Percentiles rank a stretch among this genome's conserved stretches.
These are phyloP conservation scores for Leptopilina boulardi DNA, from an alignment of 1,140 invertebrate species.

Conservation along the genomic window DNA sequence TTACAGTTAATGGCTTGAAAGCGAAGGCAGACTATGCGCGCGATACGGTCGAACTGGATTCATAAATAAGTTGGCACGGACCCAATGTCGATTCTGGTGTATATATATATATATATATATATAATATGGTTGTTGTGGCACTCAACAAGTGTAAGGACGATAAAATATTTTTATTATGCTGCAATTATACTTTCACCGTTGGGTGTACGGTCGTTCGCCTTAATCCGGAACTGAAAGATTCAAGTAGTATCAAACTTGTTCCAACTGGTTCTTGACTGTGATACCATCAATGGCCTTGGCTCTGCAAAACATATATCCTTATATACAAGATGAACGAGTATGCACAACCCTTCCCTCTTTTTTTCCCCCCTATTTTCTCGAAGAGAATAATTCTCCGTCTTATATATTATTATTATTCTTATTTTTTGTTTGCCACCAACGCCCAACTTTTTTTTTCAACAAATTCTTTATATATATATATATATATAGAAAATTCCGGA, in stretches of 20 bases:
- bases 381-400: not conserved
- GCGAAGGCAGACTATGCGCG: conserved; percentile 58
- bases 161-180: conserved; percentile 71
- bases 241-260: conserved; percentile 23
- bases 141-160: conserved; percentile 57
- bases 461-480: not conserved
- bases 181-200: conserved; percentile 72
- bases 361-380: not conserved
- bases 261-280: conserved; percentile 46
- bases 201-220: conserved; percentile 64
- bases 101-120: too few species aligned
- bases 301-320: too few species aligned
- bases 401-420: not conserved
- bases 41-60: conserved; percentile 67
- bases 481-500: too few species aligned
- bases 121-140: conserved; percentile 50
- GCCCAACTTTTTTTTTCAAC: not conserved
- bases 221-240: conserved; percentile 48
- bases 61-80: conserved; percentile 53
- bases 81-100: conserved; percentile 40
- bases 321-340: not conserved
- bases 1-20: conserved; percentile 68
- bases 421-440: not conserved
- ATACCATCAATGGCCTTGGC: conserved; percentile 49
- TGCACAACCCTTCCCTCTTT: not conserved